phyloP scores from a whole-genome alignment of 1,140 invertebrate species.

The Chironomus striatipennis region DNA sequence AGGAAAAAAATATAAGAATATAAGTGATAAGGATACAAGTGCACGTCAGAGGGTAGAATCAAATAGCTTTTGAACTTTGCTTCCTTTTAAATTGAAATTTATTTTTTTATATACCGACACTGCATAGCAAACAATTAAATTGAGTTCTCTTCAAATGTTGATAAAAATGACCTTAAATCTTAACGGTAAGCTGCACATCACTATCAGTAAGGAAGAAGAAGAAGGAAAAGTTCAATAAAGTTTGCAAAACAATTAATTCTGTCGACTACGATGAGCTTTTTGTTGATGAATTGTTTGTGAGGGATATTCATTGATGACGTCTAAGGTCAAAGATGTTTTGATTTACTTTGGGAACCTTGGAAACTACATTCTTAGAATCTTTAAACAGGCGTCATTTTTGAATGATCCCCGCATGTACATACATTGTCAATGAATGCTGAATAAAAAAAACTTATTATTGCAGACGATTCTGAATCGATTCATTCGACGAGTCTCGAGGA shows the following conservation, averaged over 20 bases:
- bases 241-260: neutral
- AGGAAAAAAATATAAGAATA: neutral
- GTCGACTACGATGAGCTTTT: neutral
- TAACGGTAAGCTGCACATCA: neutral
- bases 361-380: too few species aligned
- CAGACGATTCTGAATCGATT: neutral
- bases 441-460: neutral
- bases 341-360: too few species aligned
- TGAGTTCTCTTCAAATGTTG: neutral
- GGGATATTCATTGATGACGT: too few species aligned
- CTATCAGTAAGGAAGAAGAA: neutral
- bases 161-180: constrained; percentile 17
- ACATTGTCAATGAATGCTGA: neutral
- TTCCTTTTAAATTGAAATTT: neutral
- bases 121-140: too few species aligned
- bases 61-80: neutral
- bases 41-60: neutral
- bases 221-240: neutral
- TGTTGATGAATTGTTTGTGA: too few species aligned
- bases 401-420: too few species aligned
- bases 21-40: neutral
- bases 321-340: too few species aligned
- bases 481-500: constrained; percentile 7
- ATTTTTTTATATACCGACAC: too few species aligned
- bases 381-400: too few species aligned